phyloP scores from a whole-genome alignment of 2,888 invertebrate species.

The Mimachlamys varia region DNA sequence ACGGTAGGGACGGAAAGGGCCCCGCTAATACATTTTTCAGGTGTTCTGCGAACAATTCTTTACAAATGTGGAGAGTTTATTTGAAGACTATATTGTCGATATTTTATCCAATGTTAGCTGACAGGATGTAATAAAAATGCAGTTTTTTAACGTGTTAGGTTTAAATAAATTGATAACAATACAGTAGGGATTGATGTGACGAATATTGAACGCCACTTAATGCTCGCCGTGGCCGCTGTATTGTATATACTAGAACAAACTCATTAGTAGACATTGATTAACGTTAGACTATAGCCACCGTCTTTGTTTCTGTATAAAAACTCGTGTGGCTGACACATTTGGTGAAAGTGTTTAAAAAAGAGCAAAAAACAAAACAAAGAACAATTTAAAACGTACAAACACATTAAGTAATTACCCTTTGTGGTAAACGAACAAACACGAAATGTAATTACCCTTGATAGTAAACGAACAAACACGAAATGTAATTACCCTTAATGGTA shows the following conservation, averaged over 20 bases:
- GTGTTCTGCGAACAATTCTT: background rate
- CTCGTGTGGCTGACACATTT: background rate
- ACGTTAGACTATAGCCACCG: background rate
- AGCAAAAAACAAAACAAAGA: background rate
- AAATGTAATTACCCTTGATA: no score
- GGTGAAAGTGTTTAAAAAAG: background rate
- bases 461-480: no score
- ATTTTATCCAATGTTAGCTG: background rate
- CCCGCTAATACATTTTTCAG: conserved; percentile 20
- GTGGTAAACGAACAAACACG: no score
- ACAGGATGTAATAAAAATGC: background rate
- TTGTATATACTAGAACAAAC: background rate
- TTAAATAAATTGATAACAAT: background rate
- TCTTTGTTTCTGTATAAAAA: background rate
- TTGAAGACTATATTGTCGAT: conserved; percentile 19
- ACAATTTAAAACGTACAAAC: background rate
- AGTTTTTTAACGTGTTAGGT: background rate
- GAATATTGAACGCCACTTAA: background rate
- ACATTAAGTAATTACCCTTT: no score
- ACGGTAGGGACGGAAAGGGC: background rate
- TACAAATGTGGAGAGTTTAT: background rate
- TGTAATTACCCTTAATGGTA: no score
- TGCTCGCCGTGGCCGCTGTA: background rate
- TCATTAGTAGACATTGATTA: background rate
- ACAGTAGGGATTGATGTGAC: background rate